Evolutionary conservation across 2,888 invertebrate genomes (phyloP).

Genomic region (Onthophagus sagittarius): DNA sequence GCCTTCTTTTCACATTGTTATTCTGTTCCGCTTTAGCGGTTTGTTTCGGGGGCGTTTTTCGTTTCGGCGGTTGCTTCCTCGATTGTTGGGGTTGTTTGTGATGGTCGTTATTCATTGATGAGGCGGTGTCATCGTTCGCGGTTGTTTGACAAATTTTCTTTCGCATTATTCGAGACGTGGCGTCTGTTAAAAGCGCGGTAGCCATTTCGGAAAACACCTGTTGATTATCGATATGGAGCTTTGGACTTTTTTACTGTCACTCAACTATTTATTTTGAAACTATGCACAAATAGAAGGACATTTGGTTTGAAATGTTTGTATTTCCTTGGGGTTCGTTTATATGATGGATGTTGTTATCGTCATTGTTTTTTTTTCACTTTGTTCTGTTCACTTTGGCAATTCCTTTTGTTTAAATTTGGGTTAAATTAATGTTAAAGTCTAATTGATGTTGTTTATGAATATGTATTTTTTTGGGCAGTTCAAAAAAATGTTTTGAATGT

Average conservation of each 20-base stretch:
- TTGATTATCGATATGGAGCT: slow-evolving; percentile 18
- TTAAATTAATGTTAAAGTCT: no score
- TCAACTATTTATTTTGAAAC: not conserved
- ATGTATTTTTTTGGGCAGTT: no score
- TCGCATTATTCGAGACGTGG: not conserved
- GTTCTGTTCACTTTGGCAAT: no score
- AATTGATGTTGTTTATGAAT: no score
- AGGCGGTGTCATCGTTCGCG: slow-evolving; percentile 44
- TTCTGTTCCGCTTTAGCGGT: slow-evolving; percentile 51
- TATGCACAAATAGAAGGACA: slow-evolving; percentile 8
- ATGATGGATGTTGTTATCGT: no score
- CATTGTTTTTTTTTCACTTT: no score
- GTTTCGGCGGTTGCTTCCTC: slow-evolving; percentile 47
- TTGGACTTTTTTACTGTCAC: slow-evolving; percentile 6
- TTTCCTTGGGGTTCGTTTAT: no score
- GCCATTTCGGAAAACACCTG: slow-evolving; percentile 47
- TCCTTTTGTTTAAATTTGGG: no score
- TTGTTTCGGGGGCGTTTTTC: slow-evolving; percentile 51
- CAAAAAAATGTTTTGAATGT: no score
- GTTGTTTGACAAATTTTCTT: slow-evolving; percentile 39
- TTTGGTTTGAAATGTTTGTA: not conserved
- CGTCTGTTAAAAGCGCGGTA: slow-evolving; percentile 51
- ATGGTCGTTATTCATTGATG: slow-evolving; percentile 49
- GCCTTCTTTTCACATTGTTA: slow-evolving; percentile 53
- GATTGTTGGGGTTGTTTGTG: slow-evolving; percentile 36